These are phyloP conservation scores for Probaryconus sp. DNA, from an alignment of 1,140 invertebrate species.

Conservation along the genomic window DNA sequence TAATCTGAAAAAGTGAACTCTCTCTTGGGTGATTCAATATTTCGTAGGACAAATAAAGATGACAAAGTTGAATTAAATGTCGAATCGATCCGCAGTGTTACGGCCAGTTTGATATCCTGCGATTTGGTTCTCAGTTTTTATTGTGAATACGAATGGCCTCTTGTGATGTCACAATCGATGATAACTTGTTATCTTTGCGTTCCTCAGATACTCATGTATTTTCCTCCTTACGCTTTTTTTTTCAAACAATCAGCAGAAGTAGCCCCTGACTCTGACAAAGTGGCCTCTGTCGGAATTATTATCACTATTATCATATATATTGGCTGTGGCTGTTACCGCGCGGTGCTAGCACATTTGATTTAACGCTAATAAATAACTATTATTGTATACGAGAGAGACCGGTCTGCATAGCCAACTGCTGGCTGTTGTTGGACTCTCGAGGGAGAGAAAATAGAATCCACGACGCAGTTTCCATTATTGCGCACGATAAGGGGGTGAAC, in stretches of 20 bases:
- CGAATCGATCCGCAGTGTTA: no score
- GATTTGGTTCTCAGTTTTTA: no score
- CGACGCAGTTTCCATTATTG: conserved; percentile 77
- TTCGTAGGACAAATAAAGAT: no score
- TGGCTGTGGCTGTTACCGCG: conserved; percentile 63
- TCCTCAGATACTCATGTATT: conserved; percentile 6
- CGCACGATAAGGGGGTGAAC: conserved; percentile 56
- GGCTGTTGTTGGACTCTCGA: conserved; percentile 64
- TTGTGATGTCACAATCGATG: conserved; percentile 14
- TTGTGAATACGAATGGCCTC: conserved; percentile 6
- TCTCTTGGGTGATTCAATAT: no score
- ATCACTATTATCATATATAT: conserved; percentile 78
- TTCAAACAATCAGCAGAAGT: conserved; percentile 51
- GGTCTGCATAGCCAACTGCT: conserved; percentile 58
- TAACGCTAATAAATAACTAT: conserved; percentile 78
- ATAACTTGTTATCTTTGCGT: conserved; percentile 30
- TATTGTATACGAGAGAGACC: conserved; percentile 71
- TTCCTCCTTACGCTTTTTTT: conserved; percentile 42
- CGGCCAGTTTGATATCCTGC: no score
- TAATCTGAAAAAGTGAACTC: no score
- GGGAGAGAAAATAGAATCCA: conserved; percentile 78
- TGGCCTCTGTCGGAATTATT: conserved; percentile 73
- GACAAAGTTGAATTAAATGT: no score
- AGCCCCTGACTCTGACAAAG: conserved; percentile 62
- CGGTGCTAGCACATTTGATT: conserved; percentile 76